A percentile compares a stretch with the other conserved stretches of the same genome.
These are phyloP conservation scores for Tiliacea aurago DNA, from an alignment of 2,888 invertebrate genomes.

Conservation along the genomic window DNA sequence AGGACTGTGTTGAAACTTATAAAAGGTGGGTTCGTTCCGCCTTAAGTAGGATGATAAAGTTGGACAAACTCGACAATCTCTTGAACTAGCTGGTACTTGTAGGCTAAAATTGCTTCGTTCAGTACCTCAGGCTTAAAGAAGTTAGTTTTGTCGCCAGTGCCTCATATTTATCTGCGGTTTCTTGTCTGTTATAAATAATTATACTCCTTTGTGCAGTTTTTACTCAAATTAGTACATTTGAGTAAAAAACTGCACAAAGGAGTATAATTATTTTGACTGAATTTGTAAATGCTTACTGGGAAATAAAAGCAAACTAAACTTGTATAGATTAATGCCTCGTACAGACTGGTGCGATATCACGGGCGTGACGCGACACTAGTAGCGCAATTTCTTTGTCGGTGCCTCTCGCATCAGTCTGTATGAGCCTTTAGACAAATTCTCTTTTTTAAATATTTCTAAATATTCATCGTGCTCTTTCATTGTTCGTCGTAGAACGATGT, in stretches of 20 bases:
- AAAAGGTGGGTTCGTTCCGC: neutral
- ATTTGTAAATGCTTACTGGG: neutral
- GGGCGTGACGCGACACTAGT: too few species aligned
- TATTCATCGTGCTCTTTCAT: neutral
- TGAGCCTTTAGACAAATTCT: too few species aligned
- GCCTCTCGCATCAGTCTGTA: too few species aligned
- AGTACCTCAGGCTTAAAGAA: neutral
- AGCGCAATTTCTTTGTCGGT: too few species aligned
- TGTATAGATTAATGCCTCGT: too few species aligned
- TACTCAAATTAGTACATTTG: too few species aligned
- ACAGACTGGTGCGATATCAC: too few species aligned
- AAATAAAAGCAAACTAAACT: neutral
- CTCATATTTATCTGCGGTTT: neutral
- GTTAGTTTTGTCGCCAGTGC: too few species aligned
- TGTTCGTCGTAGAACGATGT: neutral
- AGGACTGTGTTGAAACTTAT: constrained; percentile 4
- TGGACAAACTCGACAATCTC: neutral
- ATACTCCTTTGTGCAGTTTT: too few species aligned
- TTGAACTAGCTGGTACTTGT: constrained; percentile 8
- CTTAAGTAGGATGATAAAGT: constrained; percentile 18
- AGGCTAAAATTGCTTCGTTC: constrained; percentile 2
- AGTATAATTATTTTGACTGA: neutral
- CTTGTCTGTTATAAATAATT: neutral
- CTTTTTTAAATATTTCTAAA: neutral
- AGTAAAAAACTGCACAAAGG: neutral